These are phyloP conservation scores for Catostylus mosaicus DNA, from an alignment of 30 jellyfish, hydroid and myxozoan genomes.

Conservation along the genomic window DNA sequence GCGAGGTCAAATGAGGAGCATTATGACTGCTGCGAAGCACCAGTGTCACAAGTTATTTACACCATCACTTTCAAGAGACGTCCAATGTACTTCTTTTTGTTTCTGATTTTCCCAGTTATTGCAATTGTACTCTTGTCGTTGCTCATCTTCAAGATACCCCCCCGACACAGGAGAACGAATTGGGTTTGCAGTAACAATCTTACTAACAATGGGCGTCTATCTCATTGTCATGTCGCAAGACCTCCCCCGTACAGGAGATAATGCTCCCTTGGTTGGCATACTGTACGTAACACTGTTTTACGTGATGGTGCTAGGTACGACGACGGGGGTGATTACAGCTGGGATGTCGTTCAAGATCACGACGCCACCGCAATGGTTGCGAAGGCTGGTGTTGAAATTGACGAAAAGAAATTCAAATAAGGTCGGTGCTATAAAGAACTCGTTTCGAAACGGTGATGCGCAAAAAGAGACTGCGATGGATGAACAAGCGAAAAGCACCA, in stretches of 20 bases:
- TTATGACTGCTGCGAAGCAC: constrained; percentile 59
- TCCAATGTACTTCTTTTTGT: constrained; percentile 63
- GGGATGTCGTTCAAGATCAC: constrained; percentile 59
- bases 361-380: constrained; percentile 56
- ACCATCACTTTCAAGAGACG: constrained; percentile 41
- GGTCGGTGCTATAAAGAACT: constrained; percentile 41
- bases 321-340: constrained; percentile 62
- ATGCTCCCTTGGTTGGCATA: constrained; percentile 66
- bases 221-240: constrained; percentile 63
- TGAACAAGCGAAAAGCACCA: constrained; percentile 5
- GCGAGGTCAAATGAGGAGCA: constrained; percentile 52
- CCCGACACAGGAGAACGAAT: constrained; percentile 73
- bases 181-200: constrained; percentile 63
- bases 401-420: constrained; percentile 29
- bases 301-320: constrained; percentile 61
- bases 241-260: constrained; percentile 70
- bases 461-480: constrained; percentile 13
- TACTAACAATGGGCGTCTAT: constrained; percentile 68
- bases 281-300: constrained; percentile 60
- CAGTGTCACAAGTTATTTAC: constrained; percentile 52
- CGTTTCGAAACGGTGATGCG: not conserved
- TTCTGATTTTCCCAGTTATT: constrained; percentile 60
- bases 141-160: constrained; percentile 69
- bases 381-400: constrained; percentile 41
- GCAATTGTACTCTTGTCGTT: constrained; percentile 56